A percentile compares a stretch with the other conserved stretches of the same genome.
Evolutionary conservation across 2,888 invertebrate genomes (phyloP).

Genomic region (Macrophya annulata): DNA sequence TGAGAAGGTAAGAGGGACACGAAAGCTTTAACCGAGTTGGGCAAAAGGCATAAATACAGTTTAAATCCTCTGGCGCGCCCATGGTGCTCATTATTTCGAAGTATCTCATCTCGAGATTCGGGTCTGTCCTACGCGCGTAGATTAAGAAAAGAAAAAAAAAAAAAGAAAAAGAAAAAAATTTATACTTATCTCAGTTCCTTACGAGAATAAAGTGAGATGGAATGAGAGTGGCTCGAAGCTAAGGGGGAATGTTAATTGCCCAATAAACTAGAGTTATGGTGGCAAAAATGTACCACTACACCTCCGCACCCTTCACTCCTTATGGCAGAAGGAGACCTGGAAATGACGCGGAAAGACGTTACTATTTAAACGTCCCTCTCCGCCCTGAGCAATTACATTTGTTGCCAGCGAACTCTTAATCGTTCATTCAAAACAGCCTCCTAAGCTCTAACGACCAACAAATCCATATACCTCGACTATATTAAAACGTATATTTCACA

Average conservation of each 20-base stretch:
- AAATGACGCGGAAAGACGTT: slow-evolving; percentile 73
- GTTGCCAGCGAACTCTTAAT: slow-evolving; percentile 35
- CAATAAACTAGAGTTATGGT: slow-evolving; percentile 77
- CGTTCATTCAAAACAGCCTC: slow-evolving; percentile 28
- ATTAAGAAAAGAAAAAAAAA: slow-evolving; percentile 64
- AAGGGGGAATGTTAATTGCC: slow-evolving; percentile 77
- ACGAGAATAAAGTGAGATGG: slow-evolving; percentile 38
- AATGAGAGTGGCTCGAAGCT: slow-evolving; percentile 58
- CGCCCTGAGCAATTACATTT: slow-evolving; percentile 33
- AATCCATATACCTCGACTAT: slow-evolving; percentile 26
- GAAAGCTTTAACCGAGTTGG: slow-evolving; percentile 64
- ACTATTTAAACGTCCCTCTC: slow-evolving; percentile 60
- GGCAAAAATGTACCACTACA: slow-evolving; percentile 68
- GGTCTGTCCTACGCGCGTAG: slow-evolving; percentile 64
- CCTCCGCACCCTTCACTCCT: slow-evolving; percentile 63
- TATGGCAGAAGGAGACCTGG: slow-evolving; percentile 69
- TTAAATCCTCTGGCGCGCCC: slow-evolving; percentile 77
- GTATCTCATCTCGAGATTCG: slow-evolving; percentile 74
- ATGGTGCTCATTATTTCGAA: slow-evolving; percentile 78
- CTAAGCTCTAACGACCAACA: slow-evolving; percentile 31
- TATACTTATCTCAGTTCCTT: slow-evolving; percentile 48
- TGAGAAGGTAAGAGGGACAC: slow-evolving; percentile 62
- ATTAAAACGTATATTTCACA: slow-evolving; percentile 7
- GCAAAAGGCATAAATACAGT: slow-evolving; percentile 76
- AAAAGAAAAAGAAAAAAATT: slow-evolving; percentile 7